Evolutionary conservation across 53 echinoderm and acorn worm species (phyloP).

Genomic region (Crossaster papposus): DNA sequence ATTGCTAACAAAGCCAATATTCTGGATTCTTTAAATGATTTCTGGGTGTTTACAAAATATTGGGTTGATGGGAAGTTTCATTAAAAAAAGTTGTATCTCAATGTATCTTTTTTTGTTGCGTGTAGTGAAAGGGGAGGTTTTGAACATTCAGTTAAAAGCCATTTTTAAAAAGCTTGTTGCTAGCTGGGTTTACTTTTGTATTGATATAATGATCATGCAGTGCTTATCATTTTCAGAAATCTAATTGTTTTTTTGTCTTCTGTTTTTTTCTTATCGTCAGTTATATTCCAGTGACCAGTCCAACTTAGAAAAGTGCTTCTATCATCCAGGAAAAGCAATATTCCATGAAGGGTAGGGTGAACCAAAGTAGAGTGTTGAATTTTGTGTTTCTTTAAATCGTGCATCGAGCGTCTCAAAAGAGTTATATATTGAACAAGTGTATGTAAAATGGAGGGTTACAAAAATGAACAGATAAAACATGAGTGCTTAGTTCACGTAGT

Average conservation of each 20-base stretch:
- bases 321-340: constrained; percentile 81
- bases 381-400: background rate
- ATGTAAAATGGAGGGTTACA: too few species aligned
- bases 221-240: background rate
- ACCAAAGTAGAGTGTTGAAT: background rate
- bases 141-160: too few species aligned
- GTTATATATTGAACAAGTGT: too few species aligned
- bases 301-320: constrained; percentile 66
- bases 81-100: background rate
- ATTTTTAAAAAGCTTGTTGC: too few species aligned
- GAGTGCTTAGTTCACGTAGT: too few species aligned
- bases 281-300: constrained; percentile 67
- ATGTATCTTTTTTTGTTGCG: background rate
- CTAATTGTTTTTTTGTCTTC: background rate
- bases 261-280: constrained; percentile 51
- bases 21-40: too few species aligned
- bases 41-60: background rate
- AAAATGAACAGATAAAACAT: too few species aligned
- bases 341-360: constrained; percentile 96
- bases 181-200: background rate
- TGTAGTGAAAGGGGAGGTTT: too few species aligned
- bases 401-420: too few species aligned
- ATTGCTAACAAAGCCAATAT: background rate
- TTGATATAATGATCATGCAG: background rate
- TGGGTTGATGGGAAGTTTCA: background rate